Percentiles rank a stretch among this genome's conserved stretches.
phyloP scores from a whole-genome alignment of 2,113 vertebrate genomes.

The Agelaius phoeniceus region DNA sequence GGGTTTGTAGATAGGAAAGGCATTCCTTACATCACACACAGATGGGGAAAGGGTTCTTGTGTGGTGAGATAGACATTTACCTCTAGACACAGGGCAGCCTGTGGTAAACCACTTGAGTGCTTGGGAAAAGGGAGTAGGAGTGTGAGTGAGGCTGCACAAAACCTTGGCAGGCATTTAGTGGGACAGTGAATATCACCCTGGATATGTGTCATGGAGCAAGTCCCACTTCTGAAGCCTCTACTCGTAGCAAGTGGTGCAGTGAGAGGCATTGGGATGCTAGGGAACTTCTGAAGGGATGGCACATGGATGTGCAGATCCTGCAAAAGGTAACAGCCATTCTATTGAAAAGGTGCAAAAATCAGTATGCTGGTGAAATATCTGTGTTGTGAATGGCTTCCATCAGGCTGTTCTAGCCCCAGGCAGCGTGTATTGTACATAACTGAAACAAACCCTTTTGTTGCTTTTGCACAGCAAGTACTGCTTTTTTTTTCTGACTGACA shows the following conservation, averaged over 20 bases:
- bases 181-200: neutral
- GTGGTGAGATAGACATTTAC: neutral
- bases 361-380: neutral
- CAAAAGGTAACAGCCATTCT: neutral
- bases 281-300: neutral
- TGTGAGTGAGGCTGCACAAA: neutral
- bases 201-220: neutral
- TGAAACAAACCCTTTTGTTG: neutral
- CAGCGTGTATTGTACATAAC: neutral
- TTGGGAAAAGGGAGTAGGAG: neutral
- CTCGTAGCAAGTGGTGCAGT: neutral
- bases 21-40: constrained; percentile 31
- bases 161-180: neutral
- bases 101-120: neutral
- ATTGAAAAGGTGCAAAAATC: neutral
- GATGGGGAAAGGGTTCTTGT: constrained; percentile 1
- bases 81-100: constrained; percentile 31
- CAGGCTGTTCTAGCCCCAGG: neutral
- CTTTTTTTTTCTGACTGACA: neutral
- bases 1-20: neutral
- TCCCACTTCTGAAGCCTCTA: neutral
- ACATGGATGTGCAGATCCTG: neutral
- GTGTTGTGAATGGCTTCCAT: neutral
- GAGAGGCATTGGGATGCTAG: neutral
- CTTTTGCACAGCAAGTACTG: neutral